A percentile compares a stretch with the other conserved stretches of the same genome.
phyloP scores from a whole-genome alignment of 2,113 vertebrate species.

The Oostethus manadensis region DNA sequence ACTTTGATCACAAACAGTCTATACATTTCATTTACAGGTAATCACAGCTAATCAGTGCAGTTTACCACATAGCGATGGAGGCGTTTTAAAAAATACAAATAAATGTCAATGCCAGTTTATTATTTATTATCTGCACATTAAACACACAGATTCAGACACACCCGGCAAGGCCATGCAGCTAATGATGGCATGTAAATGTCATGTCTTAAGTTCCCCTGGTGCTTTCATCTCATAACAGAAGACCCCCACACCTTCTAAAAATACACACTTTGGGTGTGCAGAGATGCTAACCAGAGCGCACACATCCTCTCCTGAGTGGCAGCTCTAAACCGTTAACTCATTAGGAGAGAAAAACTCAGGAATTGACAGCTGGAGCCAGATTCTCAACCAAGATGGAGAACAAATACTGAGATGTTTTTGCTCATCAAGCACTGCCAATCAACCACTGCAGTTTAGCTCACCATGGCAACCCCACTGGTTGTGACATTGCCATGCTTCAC shows the following conservation, averaged over 20 bases:
- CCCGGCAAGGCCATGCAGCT: slow-evolving; percentile 36
- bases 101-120: not conserved
- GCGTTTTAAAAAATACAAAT: not conserved
- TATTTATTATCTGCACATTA: slow-evolving; percentile 8
- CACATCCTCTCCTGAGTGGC: slow-evolving; percentile 28
- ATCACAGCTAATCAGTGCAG: not conserved
- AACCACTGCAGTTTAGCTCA: not conserved
- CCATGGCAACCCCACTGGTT: slow-evolving; percentile 37
- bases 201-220: slow-evolving; percentile 53
- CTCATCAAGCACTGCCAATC: slow-evolving; percentile 37
- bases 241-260: slow-evolving; percentile 29
- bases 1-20: not conserved
- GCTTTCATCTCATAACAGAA: slow-evolving; percentile 45
- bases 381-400: slow-evolving; percentile 30
- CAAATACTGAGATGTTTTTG: slow-evolving; percentile 30
- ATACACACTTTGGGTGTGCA: slow-evolving; percentile 18
- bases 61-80: not conserved
- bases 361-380: slow-evolving; percentile 23
- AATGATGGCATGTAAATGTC: slow-evolving; percentile 71
- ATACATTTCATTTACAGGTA: not conserved
- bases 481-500: slow-evolving; percentile 5
- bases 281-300: slow-evolving; percentile 25
- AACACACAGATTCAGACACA: slow-evolving; percentile 20
- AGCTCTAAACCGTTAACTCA: slow-evolving; percentile 40
- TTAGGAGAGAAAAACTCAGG: slow-evolving; percentile 37